Evolutionary conservation across 2,888 invertebrate species (phyloP), one percentile per base, ranked within the genome.

Genomic region (Boloria euphrosyne): DNA sequence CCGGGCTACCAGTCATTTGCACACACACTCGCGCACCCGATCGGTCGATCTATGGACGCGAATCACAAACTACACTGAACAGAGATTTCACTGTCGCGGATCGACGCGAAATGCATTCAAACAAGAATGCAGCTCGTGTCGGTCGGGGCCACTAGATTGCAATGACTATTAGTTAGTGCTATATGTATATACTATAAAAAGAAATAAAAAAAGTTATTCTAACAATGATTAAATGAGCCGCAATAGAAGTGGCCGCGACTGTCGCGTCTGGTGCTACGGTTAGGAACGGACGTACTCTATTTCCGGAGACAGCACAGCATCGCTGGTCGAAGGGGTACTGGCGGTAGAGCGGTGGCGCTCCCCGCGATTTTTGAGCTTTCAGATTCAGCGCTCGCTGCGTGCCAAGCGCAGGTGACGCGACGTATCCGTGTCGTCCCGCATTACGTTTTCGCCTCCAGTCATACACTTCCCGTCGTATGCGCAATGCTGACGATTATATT

Each of bases 221-320:
- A 64, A 52, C 43, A 51, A 65, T 66, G 38, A 53, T 70, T 68
- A 70, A 70, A 51, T 64, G 81, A 87, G 86, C 85, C 82, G 85
- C 86, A 81, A 82, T 89, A 83, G 84, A 85, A 75, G 85, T 84
- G 83, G 83, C 80, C 82, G 78, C 76, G 79, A 77, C 86, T 84
- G 80, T 79, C 64, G 65, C 63, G 63, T 59, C 57, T 61, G 51
- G 62, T 66, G 53, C 62, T 65, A 60, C 66, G 65, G 67, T 83
- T 81, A 82, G 80, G 82, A 84, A 83, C 82, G 80, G 74, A 82
- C 87, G 88, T 89, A 93, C 93, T 92, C 90, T 93, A 93, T 93
- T 90, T 90, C 89, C 90, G 91, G 93, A 93, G 93, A 93, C 92
- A 92, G 92, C 90, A 89, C 89, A 88, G 92, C 92, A 92, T 92